Conservation (phyloP, 2,797 vertebrate species). For the Falco peregrinus region DNA sequence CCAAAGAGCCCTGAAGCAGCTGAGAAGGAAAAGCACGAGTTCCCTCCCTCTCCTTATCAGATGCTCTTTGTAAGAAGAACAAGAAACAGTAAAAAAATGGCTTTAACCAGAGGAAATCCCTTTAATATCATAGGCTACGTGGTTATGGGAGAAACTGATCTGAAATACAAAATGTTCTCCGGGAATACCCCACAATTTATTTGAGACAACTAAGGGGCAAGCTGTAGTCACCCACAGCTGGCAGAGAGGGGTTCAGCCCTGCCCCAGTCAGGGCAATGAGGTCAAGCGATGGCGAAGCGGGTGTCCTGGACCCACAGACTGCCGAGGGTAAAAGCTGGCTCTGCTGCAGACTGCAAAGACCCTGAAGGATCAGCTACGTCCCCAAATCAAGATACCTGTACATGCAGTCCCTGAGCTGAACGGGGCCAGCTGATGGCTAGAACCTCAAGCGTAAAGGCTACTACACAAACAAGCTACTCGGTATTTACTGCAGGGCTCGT, state of each 20-base stretch:
- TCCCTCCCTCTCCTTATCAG: neutral
- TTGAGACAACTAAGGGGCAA: neutral
- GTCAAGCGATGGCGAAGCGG: neutral
- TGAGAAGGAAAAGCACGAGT: neutral
- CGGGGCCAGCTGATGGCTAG: neutral
- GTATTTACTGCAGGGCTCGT: neutral
- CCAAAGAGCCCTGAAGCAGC: neutral
- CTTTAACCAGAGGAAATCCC: neutral
- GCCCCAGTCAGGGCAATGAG: rapidly evolving
- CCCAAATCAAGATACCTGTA: neutral
- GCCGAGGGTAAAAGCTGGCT: neutral
- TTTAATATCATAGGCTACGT: neutral
- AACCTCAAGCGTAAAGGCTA: too few species aligned
- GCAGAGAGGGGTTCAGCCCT: neutral
- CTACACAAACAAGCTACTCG: neutral
- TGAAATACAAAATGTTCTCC: neutral
- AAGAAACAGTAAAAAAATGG: neutral
- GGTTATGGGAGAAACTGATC: neutral
- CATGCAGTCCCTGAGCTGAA: neutral
- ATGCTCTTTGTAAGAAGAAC: neutral
- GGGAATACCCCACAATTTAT: neutral
- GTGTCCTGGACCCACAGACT: too few species aligned
- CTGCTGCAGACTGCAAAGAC: neutral
- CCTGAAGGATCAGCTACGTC: neutral
- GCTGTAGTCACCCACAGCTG: neutral